These are phyloP conservation scores for cat (Felis catus) DNA, from an alignment of 2,113 vertebrate genomes.

Conservation along the genomic window F.catus_Fca126_mat1.0 CM031424.1:55112001-55112500, in stretches of 20 bases:
- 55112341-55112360: background rate
- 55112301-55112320: slow-evolving; percentile 10
- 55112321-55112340: background rate
- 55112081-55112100: background rate
- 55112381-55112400: background rate
- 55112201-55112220: background rate
- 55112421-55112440: background rate
- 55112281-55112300: background rate
- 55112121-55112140: background rate
- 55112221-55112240: background rate
- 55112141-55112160: background rate
- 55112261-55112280: slow-evolving; percentile 29
- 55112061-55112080: background rate
- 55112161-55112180: background rate
- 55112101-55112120: background rate
- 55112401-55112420: background rate
- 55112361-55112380: background rate
- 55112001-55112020: background rate
- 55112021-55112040: background rate
- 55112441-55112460: background rate
- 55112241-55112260: background rate
- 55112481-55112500: background rate
- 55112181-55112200: background rate
- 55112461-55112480: background rate
- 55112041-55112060: background rate